Base-by-base conservation (phyloP, 2,113 vertebrate genomes). In the Pseudorhombus dupliciocellatus region DNA sequence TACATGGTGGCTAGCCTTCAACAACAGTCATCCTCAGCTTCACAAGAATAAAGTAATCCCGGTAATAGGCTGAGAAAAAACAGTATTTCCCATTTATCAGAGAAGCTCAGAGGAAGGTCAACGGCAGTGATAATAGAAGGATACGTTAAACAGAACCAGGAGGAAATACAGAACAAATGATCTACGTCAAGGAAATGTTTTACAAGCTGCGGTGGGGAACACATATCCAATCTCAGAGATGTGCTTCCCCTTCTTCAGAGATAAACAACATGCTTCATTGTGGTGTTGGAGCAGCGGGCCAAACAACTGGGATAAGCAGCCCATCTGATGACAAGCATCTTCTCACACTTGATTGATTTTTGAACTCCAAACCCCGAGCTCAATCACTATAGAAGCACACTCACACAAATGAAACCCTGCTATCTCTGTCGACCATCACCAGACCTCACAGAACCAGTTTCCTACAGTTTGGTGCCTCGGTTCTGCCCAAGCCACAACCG, bases 401-500 rank as follows among this genome's bases (percentile, higher is more conserved):
- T 67, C 55, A 68, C 69, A 75, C 6, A 76, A 67, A 81, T 15
- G 6, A 44, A 18, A 44, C 26, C n/a, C 40, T 18, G 2, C 70
- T 71, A 84, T 88, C 86, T 54, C 34, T 59, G 54, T 73, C 55
- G 30, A 70, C 73, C 80, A 89, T 85, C 83, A 72, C 60, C 72
- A 80, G 86, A 87, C 70, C 79, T 70, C 84, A 85, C 70, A 87
- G 67, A 85, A 80, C 44, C 72, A 81, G 57, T 44, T 54, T 42
- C 66, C 56, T 79, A 22, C 30, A 51, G 74, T 79, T 52, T 73
- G 54, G 58, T 61, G 70, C 24, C 48, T 79, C 22, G 61, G 44
- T 80, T 80, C 79, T 77, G 62, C 76, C 63, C 66, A 77, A 79
- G 67, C 81, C 85, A 82, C 70, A 86, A 89, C 88, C 83, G 22